phyloP scores from a whole-genome alignment of 1,140 invertebrate genomes.

The Andrena cerasifolii region DNA sequence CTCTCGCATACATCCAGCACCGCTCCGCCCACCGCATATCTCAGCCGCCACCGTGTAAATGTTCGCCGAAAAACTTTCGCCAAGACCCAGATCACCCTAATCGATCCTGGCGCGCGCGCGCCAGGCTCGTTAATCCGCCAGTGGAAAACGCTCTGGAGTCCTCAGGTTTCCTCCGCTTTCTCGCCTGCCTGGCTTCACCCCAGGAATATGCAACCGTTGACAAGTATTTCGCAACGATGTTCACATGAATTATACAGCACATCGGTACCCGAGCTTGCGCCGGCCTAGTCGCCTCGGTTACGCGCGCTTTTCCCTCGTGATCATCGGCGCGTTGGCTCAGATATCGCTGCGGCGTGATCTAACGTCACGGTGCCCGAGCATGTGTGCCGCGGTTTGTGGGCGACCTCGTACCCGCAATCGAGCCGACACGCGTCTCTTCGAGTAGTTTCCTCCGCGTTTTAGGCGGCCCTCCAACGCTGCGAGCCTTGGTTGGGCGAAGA shows the following conservation, averaged over 20 bases:
- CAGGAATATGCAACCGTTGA: conserved; percentile 6
- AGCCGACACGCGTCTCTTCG: not conserved
- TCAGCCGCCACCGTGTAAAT: not conserved
- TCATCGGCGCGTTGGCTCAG: conserved; percentile 22
- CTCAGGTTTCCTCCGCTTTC: not conserved
- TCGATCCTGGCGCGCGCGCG: not conserved
- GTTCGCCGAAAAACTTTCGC: conserved; percentile 3
- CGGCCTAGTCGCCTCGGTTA: not conserved
- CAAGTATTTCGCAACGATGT: conserved; percentile 15
- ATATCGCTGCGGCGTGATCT: conserved; percentile 72
- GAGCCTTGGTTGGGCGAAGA: not conserved
- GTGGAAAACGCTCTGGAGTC: not conserved
- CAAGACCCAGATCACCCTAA: not conserved
- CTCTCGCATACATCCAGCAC: not conserved
- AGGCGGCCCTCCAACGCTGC: not conserved
- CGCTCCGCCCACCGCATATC: not conserved
- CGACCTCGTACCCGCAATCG: conserved; percentile 62
- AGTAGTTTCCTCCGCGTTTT: not conserved
- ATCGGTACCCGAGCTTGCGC: not conserved
- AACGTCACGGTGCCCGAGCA: conserved; percentile 77
- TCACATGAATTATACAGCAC: conserved; percentile 11
- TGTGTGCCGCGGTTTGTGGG: conserved; percentile 74
- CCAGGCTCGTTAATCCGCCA: not conserved
- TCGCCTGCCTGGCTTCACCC: not conserved
- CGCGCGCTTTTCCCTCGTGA: conserved; percentile 27